Evolutionary conservation across 64 coral and sea anemone genomes (phyloP), one percentile per base, ranked within the genome.

Genomic region (Dendrophyllia cribrosa): DNA sequence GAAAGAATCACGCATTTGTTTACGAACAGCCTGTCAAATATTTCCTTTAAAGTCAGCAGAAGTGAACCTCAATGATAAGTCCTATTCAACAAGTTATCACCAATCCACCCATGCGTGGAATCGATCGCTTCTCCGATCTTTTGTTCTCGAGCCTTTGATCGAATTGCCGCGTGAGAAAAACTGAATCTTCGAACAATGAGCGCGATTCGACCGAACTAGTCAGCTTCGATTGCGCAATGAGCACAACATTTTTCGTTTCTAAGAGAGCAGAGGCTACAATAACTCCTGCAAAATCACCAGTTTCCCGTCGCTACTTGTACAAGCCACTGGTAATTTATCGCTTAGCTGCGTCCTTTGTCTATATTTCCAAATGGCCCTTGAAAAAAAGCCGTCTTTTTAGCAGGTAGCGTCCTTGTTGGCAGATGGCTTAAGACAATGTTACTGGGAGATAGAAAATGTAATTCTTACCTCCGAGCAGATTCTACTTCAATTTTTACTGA

Each of bases 291-390:
- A 68, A 67, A 68, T 67, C 62, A 65, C 80, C 61, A 65, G 44
- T 68, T 84, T 50, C 49, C 8, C 43, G 26, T 48, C 43, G 79
- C 61, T n/a, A 3, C 61, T 84, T 46, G 43, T 84, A 23, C 78
- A 20, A 82, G 43, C 26, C 80, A 68, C 62, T 66, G 62, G 62
- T 84, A 13, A 69, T 67, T 84, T 67, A 48, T 48, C 80, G 78
- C 58, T 82, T 82, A 82, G 58, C 59, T 82, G 59, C 78, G 15
- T 68, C 5, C 62, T 84, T 84, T 84, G 80, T 84, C 45, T 84
- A 10, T 44, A 2, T 12, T 47, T 83, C 62, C 43, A 19, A 83
- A 66, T 46, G 62, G 66, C 60, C 26, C 58, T 82, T 47, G 5
- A 82, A 77, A 82, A 64, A 19, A 66, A 34, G 34, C 2, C 34